Evolutionary conservation across 2,113 vertebrate species (phyloP).

Genomic region (Ictidomys tridecemlineatus): DNA sequence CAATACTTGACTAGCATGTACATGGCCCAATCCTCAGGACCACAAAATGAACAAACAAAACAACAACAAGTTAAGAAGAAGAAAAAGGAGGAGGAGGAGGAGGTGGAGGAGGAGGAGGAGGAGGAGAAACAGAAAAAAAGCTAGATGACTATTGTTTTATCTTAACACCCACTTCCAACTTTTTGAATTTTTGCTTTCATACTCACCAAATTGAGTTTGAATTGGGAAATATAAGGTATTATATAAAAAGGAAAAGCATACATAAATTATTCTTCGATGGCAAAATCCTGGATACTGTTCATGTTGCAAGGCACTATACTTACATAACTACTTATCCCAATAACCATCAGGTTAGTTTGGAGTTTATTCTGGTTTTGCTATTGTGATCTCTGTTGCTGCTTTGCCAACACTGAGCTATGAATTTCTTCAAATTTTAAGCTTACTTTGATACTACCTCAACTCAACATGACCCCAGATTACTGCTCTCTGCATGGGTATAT

Average conservation of each 20-base stretch:
- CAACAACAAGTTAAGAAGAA: too few species aligned
- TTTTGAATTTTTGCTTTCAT: not conserved
- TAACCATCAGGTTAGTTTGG: not conserved
- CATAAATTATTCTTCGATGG: not conserved
- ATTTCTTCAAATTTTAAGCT: not conserved
- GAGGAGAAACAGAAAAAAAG: not conserved
- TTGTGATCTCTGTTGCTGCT: not conserved
- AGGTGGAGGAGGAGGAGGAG: too few species aligned
- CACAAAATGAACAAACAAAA: too few species aligned
- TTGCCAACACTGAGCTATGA: not conserved
- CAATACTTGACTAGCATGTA: not conserved
- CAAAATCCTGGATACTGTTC: not conserved
- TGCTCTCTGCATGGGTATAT: not conserved
- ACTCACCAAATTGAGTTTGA: not conserved
- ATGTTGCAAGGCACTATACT: not conserved
- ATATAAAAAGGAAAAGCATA: not conserved
- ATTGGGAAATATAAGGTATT: not conserved
- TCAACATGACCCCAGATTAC: not conserved
- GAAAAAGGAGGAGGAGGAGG: too few species aligned
- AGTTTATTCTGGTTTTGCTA: not conserved
- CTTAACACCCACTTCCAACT: not conserved
- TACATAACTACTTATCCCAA: not conserved
- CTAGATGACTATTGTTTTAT: not conserved
- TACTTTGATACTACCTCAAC: not conserved
- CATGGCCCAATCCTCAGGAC: not conserved